These are phyloP conservation scores for Hippocampus mohnikei DNA, from an alignment of 2,113 vertebrate genomes.

Conservation along the genomic window DNA sequence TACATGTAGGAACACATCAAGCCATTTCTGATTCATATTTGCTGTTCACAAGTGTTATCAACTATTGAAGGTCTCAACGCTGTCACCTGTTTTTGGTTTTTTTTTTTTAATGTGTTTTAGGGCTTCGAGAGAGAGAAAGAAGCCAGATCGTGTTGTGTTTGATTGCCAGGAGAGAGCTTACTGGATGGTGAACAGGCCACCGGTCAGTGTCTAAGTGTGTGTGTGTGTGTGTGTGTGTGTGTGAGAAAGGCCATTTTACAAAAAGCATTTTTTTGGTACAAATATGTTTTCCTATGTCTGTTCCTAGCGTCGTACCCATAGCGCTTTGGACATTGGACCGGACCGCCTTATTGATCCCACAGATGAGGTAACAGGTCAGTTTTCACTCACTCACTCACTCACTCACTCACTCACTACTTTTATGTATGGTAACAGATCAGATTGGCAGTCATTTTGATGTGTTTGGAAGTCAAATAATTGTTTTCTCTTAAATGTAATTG, in stretches of 20 bases:
- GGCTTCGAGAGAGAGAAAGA: conserved; percentile 83
- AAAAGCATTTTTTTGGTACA: background rate
- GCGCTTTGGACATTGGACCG: conserved; percentile 81
- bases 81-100: background rate
- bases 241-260: background rate
- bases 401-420: background rate
- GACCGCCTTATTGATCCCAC: conserved; percentile 81
- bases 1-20: too few relatives aligned
- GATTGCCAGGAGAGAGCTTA: conserved; percentile 96
- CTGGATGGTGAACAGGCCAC: conserved; percentile 88
- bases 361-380: conserved; percentile 84
- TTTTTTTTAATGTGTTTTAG: conserved; percentile 59
- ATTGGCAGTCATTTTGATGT: too few relatives aligned
- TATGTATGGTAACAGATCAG: too few relatives aligned
- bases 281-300: background rate
- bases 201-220: conserved; percentile 71
- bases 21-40: too few relatives aligned
- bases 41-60: too few relatives aligned
- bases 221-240: background rate
- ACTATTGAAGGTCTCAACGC: background rate
- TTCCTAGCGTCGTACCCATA: conserved; percentile 78
- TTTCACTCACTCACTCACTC: background rate
- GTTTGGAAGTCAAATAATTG: too few relatives aligned
- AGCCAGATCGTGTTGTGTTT: conserved; percentile 84
- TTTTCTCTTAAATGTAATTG: too few relatives aligned